These are phyloP conservation scores for Reinhardtius hippoglossoides DNA, from an alignment of 2,113 vertebrate species.

Conservation along the genomic window DNA sequence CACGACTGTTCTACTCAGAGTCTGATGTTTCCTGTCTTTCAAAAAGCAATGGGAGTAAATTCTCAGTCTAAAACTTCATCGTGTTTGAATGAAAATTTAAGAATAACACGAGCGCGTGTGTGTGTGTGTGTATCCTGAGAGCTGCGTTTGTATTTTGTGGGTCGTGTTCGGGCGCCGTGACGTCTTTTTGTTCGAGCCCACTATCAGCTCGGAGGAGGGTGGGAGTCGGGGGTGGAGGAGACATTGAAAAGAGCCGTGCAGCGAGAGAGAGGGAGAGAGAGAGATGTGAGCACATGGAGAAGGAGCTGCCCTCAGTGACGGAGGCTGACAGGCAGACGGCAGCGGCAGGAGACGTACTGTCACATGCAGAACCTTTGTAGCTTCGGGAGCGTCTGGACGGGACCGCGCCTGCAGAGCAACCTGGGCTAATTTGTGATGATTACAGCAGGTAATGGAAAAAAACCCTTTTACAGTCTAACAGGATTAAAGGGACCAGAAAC, in stretches of 20 bases:
- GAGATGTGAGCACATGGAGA: constrained; percentile 41
- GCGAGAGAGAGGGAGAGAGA: constrained; percentile 34
- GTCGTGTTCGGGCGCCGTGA: constrained; percentile 1
- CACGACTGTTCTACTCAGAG: neutral
- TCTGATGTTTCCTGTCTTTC: constrained; percentile 16
- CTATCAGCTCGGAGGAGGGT: constrained; percentile 50
- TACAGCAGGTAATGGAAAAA: constrained; percentile 70
- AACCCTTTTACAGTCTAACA: constrained; percentile 21
- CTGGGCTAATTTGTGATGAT: constrained; percentile 51
- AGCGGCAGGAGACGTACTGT: neutral
- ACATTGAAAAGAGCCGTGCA: constrained; percentile 58
- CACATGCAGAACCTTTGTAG: neutral
- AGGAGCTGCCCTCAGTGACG: constrained; percentile 22
- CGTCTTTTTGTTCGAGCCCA: constrained; percentile 69
- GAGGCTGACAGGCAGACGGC: neutral
- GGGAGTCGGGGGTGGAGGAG: constrained; percentile 46
- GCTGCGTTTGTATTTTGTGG: constrained; percentile 5
- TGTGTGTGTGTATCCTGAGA: constrained; percentile 5
- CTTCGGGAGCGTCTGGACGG: constrained; percentile 34
- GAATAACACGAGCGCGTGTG: neutral
- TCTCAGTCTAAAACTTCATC: neutral
- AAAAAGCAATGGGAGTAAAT: neutral
- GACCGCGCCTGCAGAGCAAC: constrained; percentile 38
- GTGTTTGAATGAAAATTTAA: constrained; percentile 2
- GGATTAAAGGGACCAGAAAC: constrained; percentile 25